phyloP scores from a whole-genome alignment of 2,888 invertebrate species.

The Cacoxenus indagator region DNA sequence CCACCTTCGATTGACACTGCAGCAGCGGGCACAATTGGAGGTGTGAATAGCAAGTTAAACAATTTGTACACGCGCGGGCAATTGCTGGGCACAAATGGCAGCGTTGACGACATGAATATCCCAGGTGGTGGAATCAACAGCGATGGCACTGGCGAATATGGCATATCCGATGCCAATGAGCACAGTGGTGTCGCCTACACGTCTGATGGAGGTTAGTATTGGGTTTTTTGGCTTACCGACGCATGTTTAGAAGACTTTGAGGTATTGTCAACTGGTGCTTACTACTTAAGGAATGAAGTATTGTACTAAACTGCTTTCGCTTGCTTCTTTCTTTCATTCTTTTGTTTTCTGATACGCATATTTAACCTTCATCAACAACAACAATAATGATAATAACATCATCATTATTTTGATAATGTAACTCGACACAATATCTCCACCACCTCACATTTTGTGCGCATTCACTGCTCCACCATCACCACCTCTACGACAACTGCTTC shows the following conservation, averaged over 20 bases:
- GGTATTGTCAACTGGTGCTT: background rate
- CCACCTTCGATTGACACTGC: slow-evolving; percentile 22
- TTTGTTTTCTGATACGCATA: background rate
- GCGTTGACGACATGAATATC: slow-evolving; percentile 39
- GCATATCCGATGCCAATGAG: slow-evolving; percentile 13
- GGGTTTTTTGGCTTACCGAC: background rate
- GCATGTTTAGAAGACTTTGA: background rate
- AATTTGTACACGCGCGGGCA: slow-evolving; percentile 53
- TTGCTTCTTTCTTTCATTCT: slow-evolving; percentile 27
- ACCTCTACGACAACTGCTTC: background rate
- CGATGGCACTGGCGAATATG: background rate
- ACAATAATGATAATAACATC: slow-evolving; percentile 1
- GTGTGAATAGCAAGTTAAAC: slow-evolving; percentile 46
- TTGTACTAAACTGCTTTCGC: background rate
- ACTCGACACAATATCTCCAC: slow-evolving; percentile 25
- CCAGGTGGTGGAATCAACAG: slow-evolving; percentile 32
- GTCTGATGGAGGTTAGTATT: slow-evolving; percentile 43
- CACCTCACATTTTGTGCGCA: background rate
- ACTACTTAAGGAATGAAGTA: too few relatives aligned
- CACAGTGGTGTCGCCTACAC: slow-evolving; percentile 13
- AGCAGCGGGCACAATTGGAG: slow-evolving; percentile 27
- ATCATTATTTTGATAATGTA: slow-evolving; percentile 1
- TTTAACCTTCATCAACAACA: slow-evolving; percentile 25
- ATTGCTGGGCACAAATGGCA: slow-evolving; percentile 35
- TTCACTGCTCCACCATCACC: too few relatives aligned